phyloP scores from a whole-genome alignment of 2,797 vertebrate species.

The Spheniscus humboldti region DNA sequence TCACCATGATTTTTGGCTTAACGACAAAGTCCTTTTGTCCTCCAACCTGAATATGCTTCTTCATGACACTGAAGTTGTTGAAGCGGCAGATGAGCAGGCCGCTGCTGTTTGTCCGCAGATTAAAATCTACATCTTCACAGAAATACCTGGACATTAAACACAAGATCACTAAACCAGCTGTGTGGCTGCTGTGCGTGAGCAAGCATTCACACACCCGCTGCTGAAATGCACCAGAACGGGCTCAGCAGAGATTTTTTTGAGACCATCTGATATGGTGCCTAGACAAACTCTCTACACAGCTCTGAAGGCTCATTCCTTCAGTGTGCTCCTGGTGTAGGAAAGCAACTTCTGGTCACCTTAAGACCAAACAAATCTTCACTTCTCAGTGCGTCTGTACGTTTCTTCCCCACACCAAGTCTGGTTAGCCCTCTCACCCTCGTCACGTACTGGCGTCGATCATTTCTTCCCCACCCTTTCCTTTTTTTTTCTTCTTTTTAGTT shows the following conservation, averaged over 20 bases:
- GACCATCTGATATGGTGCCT: not conserved
- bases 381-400: not conserved
- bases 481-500: not conserved
- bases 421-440: not conserved
- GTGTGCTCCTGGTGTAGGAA: not conserved
- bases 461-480: not conserved
- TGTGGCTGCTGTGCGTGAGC: not conserved
- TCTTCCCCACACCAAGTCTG: not conserved
- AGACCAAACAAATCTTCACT: not conserved
- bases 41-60: slow-evolving; percentile 92
- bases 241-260: not conserved
- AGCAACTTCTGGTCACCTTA: not conserved
- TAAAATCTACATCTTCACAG: slow-evolving; percentile 97
- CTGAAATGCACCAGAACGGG: not conserved
- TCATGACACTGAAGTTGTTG: slow-evolving; percentile 97
- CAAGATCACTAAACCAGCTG: not conserved
- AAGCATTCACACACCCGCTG: not conserved
- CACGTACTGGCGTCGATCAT: not conserved
- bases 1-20: slow-evolving; percentile 92
- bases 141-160: slow-evolving; percentile 82
- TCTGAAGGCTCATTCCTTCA: not conserved
- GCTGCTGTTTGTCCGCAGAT: slow-evolving; percentile 91
- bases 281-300: not conserved
- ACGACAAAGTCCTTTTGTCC: slow-evolving; percentile 90
- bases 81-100: slow-evolving; percentile 94